phyloP scores from a whole-genome alignment of 2,113 vertebrate genomes.

The Dasypus novemcinctus region DNA sequence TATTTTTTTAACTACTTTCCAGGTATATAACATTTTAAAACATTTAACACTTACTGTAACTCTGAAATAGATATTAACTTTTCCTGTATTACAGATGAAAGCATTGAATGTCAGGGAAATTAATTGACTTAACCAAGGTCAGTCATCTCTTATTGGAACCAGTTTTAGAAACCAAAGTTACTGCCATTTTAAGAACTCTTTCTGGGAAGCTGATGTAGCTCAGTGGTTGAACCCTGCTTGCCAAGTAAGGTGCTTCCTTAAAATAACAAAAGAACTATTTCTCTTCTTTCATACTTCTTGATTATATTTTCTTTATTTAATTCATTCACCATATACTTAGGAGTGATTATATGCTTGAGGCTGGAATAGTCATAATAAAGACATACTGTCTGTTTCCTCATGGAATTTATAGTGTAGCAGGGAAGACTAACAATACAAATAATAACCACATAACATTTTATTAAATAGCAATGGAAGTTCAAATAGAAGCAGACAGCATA shows the following conservation, averaged over 20 bases:
- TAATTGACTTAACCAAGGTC: constrained; percentile 6
- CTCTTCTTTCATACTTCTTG: background rate
- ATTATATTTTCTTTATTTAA: background rate
- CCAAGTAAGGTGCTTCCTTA: too few species aligned
- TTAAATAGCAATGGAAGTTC: constrained; percentile 41
- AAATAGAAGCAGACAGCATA: constrained; percentile 5
- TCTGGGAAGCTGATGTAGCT: background rate
- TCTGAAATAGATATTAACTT: constrained; percentile 22
- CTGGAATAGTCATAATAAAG: background rate
- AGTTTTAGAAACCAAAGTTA: background rate
- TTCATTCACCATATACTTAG: background rate
- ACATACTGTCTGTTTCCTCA: background rate
- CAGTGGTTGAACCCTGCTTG: too few species aligned
- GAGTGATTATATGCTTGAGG: background rate
- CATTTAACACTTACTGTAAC: background rate
- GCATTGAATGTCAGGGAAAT: background rate
- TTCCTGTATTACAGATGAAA: constrained; percentile 21
- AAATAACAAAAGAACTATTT: background rate
- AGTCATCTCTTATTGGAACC: background rate
- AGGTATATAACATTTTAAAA: constrained; percentile 27
- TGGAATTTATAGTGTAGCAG: background rate
- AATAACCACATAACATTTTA: background rate
- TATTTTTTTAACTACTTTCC: background rate
- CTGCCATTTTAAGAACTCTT: constrained; percentile 38
- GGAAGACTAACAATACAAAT: background rate